Base-by-base conservation (phyloP, 2,888 invertebrate genomes). In the Synergus itoensis region DNA sequence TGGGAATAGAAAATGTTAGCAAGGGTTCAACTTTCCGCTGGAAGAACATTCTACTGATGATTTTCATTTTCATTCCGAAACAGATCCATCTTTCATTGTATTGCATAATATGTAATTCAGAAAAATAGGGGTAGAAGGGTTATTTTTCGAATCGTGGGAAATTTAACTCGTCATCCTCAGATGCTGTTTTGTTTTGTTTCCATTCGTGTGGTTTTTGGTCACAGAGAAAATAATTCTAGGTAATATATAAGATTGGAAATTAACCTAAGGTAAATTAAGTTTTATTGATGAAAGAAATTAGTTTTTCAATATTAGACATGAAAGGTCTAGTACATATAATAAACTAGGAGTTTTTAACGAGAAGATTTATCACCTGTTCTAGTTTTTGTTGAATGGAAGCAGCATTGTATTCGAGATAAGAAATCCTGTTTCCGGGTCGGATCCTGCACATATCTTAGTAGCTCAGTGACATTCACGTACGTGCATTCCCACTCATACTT, bases 341-440 rank as follows among this genome's bases (percentile, higher is more conserved):
- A 36, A 41, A 36, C 16, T 53, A 48, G 36, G n/a, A 36, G 28
- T 53, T 53, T 73, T 48, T 28, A 16, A 48, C 12, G 36, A 73
- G 21, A 53, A 73, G 36, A 73, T 53, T 48, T 73, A 73, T 73
- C 73, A 48, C 28, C 73, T 73, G 36, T 28, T 60, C 12, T n/a
- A 53, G 48, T 73, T 73, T 53, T 48, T 69, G 9, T 9, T 18
- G 14, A 73, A 73, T 36, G 73, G 16, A 73, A 73, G 48, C 81
- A 79, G 83, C 81, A 83, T 83, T 81, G 81, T 81, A 78, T 82
- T 83, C 80, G 78, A 81, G 80, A 82, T 82, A 82, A 79, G 83
- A 83, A 83, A 82, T 81, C 81, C 81, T 80, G 82, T 81, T 83
- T 84, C 83, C 83, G 84, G 80, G 77, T 79, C 82, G 81, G 82